Conservation (phyloP, 92 coral and sea anemone species). For the Zoanthus sansibaricus region DNA sequence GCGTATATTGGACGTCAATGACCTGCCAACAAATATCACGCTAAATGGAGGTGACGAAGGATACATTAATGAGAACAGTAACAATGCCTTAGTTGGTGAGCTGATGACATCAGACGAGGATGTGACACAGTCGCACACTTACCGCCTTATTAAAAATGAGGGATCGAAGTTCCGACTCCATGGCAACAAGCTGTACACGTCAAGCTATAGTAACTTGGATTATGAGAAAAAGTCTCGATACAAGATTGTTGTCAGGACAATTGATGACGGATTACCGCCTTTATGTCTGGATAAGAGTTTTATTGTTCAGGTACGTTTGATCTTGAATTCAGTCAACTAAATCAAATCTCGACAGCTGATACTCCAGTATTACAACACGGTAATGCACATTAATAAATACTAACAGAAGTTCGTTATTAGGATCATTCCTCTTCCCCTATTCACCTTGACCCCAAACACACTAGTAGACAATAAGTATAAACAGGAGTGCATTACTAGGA, state of each 20-base stretch:
- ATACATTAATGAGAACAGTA: constrained; percentile 80
- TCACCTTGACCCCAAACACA: too few relatives aligned
- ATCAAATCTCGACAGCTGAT: too few relatives aligned
- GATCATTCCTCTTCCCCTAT: too few relatives aligned
- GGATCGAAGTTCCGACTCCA: constrained; percentile 74
- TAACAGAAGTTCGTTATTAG: too few relatives aligned
- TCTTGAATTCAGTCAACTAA: neutral
- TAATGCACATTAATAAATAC: too few relatives aligned
- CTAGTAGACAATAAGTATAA: too few relatives aligned
- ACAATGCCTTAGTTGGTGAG: constrained; percentile 77
- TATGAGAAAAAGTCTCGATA: constrained; percentile 73
- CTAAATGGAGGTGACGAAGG: constrained; percentile 85
- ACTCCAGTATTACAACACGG: too few relatives aligned
- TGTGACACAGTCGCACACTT: constrained; percentile 75
- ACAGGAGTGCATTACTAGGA: too few relatives aligned
- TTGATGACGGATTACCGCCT: constrained; percentile 80
- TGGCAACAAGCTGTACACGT: constrained; percentile 66
- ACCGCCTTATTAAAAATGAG: constrained; percentile 68
- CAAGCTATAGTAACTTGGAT: constrained; percentile 67
- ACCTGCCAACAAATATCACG: constrained; percentile 83
- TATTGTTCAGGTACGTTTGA: constrained; percentile 66
- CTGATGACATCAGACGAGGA: constrained; percentile 86
- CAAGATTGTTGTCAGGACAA: constrained; percentile 70
- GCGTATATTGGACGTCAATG: constrained; percentile 80
- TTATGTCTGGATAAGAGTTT: constrained; percentile 70